These are phyloP conservation scores for Cremastobaeus sp. DNA, from an alignment of 2,888 invertebrate species.

Conservation along the genomic window DNA sequence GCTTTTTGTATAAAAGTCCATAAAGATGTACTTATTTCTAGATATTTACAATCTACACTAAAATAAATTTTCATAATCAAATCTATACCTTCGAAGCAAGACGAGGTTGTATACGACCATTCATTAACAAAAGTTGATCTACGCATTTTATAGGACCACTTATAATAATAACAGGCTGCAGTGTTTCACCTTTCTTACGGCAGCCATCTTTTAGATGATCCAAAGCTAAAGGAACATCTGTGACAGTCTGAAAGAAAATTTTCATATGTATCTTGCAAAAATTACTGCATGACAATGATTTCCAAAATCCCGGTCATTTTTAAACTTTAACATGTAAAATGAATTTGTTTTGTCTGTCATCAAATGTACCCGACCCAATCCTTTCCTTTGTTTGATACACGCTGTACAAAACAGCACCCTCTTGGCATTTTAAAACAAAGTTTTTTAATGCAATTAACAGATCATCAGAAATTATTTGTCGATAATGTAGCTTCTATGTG, in stretches of 20 bases:
- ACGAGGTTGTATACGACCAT: not conserved
- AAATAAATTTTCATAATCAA: constrained; percentile 15
- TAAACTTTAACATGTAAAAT: constrained; percentile 16
- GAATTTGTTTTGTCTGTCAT: constrained; percentile 16
- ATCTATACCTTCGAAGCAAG: constrained; percentile 17
- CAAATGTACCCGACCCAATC: too few species aligned
- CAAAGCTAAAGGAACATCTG: constrained; percentile 4
- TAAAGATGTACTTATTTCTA: constrained; percentile 9
- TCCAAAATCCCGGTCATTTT: not conserved
- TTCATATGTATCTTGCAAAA: not conserved
- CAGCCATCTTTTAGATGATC: not conserved
- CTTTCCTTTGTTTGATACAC: constrained; percentile 5
- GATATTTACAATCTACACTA: constrained; percentile 19
- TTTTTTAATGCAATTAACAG: too few species aligned
- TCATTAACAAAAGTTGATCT: constrained; percentile 13
- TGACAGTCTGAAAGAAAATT: constrained; percentile 9
- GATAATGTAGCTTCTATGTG: too few species aligned
- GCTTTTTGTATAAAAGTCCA: constrained; percentile 31
- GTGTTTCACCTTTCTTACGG: constrained; percentile 7
- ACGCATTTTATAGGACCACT: not conserved
- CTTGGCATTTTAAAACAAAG: too few species aligned
- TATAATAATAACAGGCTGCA: constrained; percentile 24
- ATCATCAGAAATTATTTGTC: too few species aligned
- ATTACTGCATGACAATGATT: not conserved
- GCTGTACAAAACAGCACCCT: constrained; percentile 4